These are phyloP conservation scores for Dermolepida albohirtum DNA, from an alignment of 2,888 invertebrate species.

Conservation along the genomic window DNA sequence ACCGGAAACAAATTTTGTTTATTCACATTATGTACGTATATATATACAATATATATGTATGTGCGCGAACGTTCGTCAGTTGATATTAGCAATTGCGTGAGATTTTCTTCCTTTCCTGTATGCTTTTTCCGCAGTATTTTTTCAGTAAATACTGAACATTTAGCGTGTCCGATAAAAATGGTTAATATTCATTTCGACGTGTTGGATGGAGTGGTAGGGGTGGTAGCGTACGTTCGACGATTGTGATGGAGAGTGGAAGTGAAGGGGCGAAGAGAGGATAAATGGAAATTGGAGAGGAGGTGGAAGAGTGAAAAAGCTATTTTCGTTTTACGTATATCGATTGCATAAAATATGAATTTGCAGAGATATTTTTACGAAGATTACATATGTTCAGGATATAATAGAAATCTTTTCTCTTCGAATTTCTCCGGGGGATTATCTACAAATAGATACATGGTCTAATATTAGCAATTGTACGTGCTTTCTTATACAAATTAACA, in stretches of 20 bases:
- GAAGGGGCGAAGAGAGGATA: background rate
- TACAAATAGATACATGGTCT: too few species aligned
- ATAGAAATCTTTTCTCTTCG: too few species aligned
- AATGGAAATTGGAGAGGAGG: too few species aligned
- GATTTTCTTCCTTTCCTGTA: background rate
- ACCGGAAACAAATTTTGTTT: slow-evolving; percentile 4
- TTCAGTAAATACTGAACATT: slow-evolving; percentile 10
- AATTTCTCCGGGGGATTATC: too few species aligned
- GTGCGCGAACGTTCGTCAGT: background rate
- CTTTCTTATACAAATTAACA: too few species aligned
- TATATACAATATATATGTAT: too few species aligned
- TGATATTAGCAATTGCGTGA: slow-evolving; percentile 18
- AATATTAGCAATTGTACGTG: too few species aligned
- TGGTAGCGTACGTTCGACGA: slow-evolving; percentile 3
- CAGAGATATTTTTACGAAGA: background rate
- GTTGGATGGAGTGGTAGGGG: background rate
- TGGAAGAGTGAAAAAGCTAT: slow-evolving; percentile 3
- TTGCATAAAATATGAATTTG: slow-evolving; percentile 5
- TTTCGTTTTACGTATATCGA: slow-evolving; percentile 15
- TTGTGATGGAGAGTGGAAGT: background rate
- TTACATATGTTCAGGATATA: background rate
- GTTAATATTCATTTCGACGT: slow-evolving; percentile 25
- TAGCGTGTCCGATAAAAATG: slow-evolving; percentile 24
- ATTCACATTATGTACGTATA: background rate
- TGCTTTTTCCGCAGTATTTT: background rate